Evolutionary conservation across 2,888 invertebrate species (phyloP), one percentile per base, ranked within the genome.

Genomic region (Argynnis bischoffii): DNA sequence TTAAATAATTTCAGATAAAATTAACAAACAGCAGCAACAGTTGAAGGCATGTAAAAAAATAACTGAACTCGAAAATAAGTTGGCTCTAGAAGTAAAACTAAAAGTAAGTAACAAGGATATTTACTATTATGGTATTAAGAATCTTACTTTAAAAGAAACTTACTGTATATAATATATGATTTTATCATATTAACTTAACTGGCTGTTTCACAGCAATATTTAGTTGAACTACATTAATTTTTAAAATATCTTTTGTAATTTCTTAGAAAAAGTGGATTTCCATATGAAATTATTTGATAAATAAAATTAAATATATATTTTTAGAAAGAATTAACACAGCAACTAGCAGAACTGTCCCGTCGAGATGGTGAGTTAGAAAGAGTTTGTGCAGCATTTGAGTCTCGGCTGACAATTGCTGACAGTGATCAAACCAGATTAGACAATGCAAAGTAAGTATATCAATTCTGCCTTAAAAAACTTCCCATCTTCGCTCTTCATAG

Each of bases 341-440:
- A 81, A 1, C 69, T 89, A 1, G 74, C 79, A 0, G 85, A 88
- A 71, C 66, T 89, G 3, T 74, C 77, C 0, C 76, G 77, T 0
- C 78, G 85, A 0, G 74, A 78, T 2, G 72, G 71, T 0, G 86
- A 89, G 61, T 66, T 90, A 64, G 88, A 89, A n/a, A 66, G 81
- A 3, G 81, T 88, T 0, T 89, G 90, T 47, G 72, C 82, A 0
- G 73, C 77, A 3, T 82, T 88, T 14, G 78, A 83, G 5, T 76
- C 84, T 0, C 77, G 80, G 13, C 79, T 87, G 3, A 83, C 82
- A 1, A 90, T 91, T 4, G 79, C 87, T 0, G 90, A 90, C 26
- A 86, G 85, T 1, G 91, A 91, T 47, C 78, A 81, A 41, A 81
- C 83, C 6, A 74, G 87, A 55, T 75, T 91, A 8, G 86, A 90